Conservation (phyloP, 2,888 invertebrate genomes). For the Dryococelus australis region DNA sequence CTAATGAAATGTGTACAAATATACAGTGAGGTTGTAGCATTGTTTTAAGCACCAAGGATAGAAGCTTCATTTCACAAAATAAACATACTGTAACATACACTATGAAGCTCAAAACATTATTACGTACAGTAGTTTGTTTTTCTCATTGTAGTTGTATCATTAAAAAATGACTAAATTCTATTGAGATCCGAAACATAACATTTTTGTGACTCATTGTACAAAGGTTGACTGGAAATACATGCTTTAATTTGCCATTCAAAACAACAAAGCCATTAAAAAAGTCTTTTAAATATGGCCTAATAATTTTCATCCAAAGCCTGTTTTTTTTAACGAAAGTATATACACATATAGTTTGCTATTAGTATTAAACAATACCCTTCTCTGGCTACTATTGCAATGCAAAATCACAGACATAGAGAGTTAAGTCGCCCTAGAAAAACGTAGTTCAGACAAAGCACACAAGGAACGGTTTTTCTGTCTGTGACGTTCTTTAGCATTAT, state of each 20-base stretch:
- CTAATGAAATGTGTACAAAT: constrained; percentile 30
- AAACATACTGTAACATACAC: background rate
- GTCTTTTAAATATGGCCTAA: background rate
- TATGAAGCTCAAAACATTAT: background rate
- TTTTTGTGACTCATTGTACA: background rate
- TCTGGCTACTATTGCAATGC: constrained; percentile 42
- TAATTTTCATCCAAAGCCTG: background rate
- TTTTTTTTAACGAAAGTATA: background rate
- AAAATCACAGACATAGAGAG: constrained; percentile 46
- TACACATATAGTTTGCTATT: constrained; percentile 4
- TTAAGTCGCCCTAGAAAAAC: constrained; percentile 41
- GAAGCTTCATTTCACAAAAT: constrained; percentile 34
- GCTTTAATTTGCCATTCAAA: constrained; percentile 23
- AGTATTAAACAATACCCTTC: constrained; percentile 24
- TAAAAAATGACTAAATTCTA: background rate
- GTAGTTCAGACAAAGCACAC: constrained; percentile 41
- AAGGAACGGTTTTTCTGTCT: constrained; percentile 40
- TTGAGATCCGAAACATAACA: background rate
- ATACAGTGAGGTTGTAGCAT: constrained; percentile 32
- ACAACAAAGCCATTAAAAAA: constrained; percentile 25
- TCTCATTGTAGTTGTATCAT: background rate
- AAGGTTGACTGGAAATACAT: background rate
- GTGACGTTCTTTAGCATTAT: constrained; percentile 8
- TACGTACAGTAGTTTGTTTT: background rate
- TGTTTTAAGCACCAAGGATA: constrained; percentile 42